phyloP scores from a whole-genome alignment of 2,888 invertebrate genomes.

The Netelia melanura region DNA sequence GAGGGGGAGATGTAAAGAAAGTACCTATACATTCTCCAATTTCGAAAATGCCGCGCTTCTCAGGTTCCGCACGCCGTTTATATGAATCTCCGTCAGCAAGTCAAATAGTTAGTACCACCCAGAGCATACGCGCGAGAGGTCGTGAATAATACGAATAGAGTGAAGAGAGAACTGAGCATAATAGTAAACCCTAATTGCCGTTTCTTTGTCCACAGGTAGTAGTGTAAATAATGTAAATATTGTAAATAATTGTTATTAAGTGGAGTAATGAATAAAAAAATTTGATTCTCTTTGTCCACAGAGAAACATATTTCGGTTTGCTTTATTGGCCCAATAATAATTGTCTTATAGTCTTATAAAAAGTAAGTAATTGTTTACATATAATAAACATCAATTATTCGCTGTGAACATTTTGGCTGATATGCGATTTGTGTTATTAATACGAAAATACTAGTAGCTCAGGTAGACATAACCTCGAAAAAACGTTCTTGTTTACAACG shows the following conservation, averaged over 20 bases:
- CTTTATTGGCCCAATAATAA: neutral
- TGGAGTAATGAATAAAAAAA: conserved; percentile 23
- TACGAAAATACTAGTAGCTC: no score
- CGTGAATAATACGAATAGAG: neutral
- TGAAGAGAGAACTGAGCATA: neutral
- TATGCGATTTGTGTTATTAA: no score
- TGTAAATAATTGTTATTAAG: neutral
- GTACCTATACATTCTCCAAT: conserved; percentile 7
- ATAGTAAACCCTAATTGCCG: conserved; percentile 13
- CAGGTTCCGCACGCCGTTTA: neutral
- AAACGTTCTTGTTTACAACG: no score
- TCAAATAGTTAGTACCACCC: neutral
- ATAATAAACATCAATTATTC: no score
- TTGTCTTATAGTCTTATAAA: conserved; percentile 25
- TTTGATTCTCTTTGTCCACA: conserved; percentile 39
- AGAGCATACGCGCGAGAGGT: neutral
- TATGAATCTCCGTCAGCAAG: neutral
- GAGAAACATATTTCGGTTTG: conserved; percentile 44
- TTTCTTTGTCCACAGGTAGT: conserved; percentile 14
- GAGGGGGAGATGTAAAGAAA: conserved; percentile 41
- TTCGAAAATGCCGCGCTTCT: neutral
- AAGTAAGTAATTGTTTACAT: no score
- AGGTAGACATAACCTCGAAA: no score
- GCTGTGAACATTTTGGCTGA: no score
- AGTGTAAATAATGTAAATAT: neutral